phyloP scores from a whole-genome alignment of 2,113 vertebrate species.

The Sylvia atricapilla region DNA sequence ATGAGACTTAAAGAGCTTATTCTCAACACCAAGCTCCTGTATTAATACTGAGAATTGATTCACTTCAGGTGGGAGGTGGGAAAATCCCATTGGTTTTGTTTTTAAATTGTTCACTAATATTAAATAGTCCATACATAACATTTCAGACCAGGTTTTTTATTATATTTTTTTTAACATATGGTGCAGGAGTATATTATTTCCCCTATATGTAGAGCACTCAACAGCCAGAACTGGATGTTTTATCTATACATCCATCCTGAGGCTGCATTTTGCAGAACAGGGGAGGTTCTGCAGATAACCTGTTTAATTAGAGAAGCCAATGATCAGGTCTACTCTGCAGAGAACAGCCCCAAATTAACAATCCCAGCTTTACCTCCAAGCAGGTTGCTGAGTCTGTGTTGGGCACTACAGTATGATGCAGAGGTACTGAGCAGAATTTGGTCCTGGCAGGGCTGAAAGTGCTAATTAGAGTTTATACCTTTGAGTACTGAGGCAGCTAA shows the following conservation, averaged over 20 bases:
- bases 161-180: neutral
- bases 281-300: neutral
- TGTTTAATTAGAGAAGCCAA: neutral
- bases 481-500: neutral
- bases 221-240: neutral
- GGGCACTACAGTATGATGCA: neutral
- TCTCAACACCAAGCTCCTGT: neutral
- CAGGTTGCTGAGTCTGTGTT: neutral
- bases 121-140: neutral
- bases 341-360: neutral
- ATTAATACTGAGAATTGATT: neutral
- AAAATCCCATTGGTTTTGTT: neutral
- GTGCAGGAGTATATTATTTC: neutral
- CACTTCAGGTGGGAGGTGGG: neutral
- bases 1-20: neutral
- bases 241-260: neutral
- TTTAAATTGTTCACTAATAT: neutral
- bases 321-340: neutral
- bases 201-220: neutral
- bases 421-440: neutral
- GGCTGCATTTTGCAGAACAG: neutral
- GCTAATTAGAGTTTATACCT: neutral
- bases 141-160: neutral
- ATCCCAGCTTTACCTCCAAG: neutral
- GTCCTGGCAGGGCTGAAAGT: neutral